Base-by-base conservation (phyloP, 1,140 invertebrate species). In the Bombus consobrinus region DNA sequence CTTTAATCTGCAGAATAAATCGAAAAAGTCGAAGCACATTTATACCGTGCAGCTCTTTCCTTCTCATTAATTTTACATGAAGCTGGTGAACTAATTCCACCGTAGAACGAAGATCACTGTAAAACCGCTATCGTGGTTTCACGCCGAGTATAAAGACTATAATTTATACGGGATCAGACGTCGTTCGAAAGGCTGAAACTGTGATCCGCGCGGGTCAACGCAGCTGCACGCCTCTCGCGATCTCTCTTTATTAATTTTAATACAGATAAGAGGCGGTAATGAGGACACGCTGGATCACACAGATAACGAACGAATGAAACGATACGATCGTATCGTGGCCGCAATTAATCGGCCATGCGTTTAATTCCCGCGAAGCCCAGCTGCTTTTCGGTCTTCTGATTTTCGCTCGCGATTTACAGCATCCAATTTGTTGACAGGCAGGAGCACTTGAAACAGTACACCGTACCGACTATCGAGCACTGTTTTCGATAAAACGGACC, bases 171-270 rank as follows among this genome's bases (percentile, higher is more conserved):
- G 12, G 53, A 73, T 32, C n/a, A 25, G 37, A 32, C 68, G 57
- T 41, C 12, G 43, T 32, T 59, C 43, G n/a, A 43, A 41, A 41
- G 6, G 39, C 18, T n/a, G 75, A 41, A 41, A 62, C 57, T 18
- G n/a, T 32, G 75, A 77, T 68, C 59, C 8, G n/a, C 12, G 34
- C n/a, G 37, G 37, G 28, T 41, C 15, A 37, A 39, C 32, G 72
- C 81, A 83, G 81, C 81, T 83, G 82, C 75, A 22, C 43, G 3
- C 13, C 32, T 53, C 22, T 53, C 74, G 22, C 74, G 34, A 71
- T 69, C 64, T 71, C 12, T 32, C 37, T 59, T 84, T 78, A 84
- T 71, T 77, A 84, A 84, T 79, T 84, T 71, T 71, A 69, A 71
- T 15, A n/a, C 5, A 47, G 66, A 72, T 37, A 80, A 80, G 83